A percentile compares a stretch with the other conserved stretches of the same genome.
These are phyloP conservation scores for Stenopsyche tienmushanensis DNA, from an alignment of 1,140 invertebrate species.

Conservation along the genomic window DNA sequence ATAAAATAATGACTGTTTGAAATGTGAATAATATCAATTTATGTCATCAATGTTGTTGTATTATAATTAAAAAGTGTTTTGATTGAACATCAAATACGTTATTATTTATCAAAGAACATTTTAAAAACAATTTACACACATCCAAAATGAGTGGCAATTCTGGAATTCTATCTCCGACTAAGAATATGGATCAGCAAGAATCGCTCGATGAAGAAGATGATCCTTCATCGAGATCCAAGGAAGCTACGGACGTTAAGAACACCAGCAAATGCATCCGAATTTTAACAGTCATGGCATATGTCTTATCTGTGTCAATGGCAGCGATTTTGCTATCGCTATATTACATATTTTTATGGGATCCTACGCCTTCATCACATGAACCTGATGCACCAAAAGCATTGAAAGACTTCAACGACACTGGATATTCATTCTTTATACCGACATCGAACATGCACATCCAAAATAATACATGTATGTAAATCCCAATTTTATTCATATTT, in stretches of 20 bases:
- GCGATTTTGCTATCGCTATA: slow-evolving; percentile 88
- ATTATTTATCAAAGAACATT: neutral
- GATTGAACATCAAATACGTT: neutral
- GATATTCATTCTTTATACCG: neutral
- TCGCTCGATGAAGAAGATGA: slow-evolving; percentile 44
- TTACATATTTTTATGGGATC: slow-evolving; percentile 84
- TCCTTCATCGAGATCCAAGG: slow-evolving; percentile 55
- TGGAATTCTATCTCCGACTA: slow-evolving; percentile 32
- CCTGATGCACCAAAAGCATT: slow-evolving; percentile 37
- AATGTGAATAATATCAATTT: neutral
- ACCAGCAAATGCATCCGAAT: slow-evolving; percentile 83
- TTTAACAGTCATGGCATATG: slow-evolving; percentile 91
- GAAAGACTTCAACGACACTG: slow-evolving; percentile 4
- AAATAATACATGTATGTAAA: neutral
- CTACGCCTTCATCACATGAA: slow-evolving; percentile 51
- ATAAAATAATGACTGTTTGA: too few relatives aligned
- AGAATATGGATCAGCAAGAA: slow-evolving; percentile 8
- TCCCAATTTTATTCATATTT: neutral
- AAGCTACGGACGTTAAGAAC: slow-evolving; percentile 71
- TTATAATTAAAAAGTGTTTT: neutral
- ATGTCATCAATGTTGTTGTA: neutral
- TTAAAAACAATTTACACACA: neutral
- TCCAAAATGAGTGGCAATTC: slow-evolving; percentile 27
- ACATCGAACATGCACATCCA: neutral
- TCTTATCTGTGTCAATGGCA: slow-evolving; percentile 90